Evolutionary conservation across 53 echinoderm and acorn worm species (phyloP), one percentile per base, ranked within the genome.

Genomic region (Echinometra lucunter): DNA sequence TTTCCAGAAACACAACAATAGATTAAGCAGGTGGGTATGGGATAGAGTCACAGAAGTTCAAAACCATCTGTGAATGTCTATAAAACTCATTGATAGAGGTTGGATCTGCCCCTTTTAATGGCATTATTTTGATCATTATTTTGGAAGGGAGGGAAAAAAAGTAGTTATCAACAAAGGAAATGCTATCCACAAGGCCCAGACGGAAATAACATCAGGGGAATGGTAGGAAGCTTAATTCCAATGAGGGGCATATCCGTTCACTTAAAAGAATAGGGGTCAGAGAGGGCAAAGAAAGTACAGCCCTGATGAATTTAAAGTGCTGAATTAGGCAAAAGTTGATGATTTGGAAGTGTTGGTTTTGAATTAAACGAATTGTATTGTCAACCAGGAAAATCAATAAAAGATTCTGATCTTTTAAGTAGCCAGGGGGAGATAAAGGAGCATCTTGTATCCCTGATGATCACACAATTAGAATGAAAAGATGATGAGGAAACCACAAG

Each of bases 101-200:
- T 25, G 85, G 49, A 47, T 49, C 85, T 85, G 28, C 49, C 81
- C 28, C 12, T 49, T 85, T 85, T 85, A 85, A 85, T 47, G 49
- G 85, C 85, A 85, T 85, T 49, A 85, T 85, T 85, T 85, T 85
- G 47, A 85, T 85, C 49, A 85, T n/a, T n/a, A n/a, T n/a, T n/a
- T n/a, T 85, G 45, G 49, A 27, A 18, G 30, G 30, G 49, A 49
- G 85, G 12, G 49, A 85, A n/a, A 85, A 49, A 78, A 78, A 49
- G 85, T 85, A 30, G 85, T 53, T 85, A 85, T 85, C 85, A 85
- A 85, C 85, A 85, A 85, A 85, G 85, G 85, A 85, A 85, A 49
- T 85, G 11, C 28, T 85, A 1, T 85, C 28, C 53, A n/a, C 85
- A 1, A 49, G n/a, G 85, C 28, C 11, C 85, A 85, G 47, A 11